Conservation (phyloP, 1,140 invertebrate genomes). For the Ostrea edulis region DNA sequence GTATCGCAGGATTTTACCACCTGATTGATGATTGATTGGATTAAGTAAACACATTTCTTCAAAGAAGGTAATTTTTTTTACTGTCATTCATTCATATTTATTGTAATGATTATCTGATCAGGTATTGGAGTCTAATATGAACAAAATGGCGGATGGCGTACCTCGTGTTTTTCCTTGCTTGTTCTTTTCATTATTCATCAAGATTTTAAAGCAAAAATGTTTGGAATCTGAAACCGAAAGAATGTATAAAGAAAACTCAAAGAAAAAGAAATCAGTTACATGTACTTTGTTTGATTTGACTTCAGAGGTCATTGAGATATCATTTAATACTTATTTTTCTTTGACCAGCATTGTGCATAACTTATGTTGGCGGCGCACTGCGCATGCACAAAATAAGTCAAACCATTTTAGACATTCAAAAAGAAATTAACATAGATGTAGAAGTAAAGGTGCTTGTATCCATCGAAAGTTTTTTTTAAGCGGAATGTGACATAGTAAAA, state of each 20-base stretch:
- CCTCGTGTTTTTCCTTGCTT: background rate
- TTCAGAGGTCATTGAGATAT: background rate
- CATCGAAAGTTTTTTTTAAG: constrained; percentile 24
- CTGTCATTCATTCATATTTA: background rate
- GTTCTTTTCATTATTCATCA: background rate
- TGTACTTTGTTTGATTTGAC: background rate
- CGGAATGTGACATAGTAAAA: constrained; percentile 16
- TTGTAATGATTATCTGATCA: constrained; percentile 12
- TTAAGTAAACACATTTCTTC: constrained; percentile 17
- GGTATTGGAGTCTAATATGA: constrained; percentile 1
- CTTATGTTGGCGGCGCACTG: constrained; percentile 16
- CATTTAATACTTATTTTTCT: constrained; percentile 4
- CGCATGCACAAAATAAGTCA: constrained; percentile 34
- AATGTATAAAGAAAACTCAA: background rate
- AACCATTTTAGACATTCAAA: constrained; percentile 30
- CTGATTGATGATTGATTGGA: constrained; percentile 24
- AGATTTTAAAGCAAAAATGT: background rate
- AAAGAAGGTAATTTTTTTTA: constrained; percentile 10
- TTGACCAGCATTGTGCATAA: constrained; percentile 31
- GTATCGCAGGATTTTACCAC: background rate
- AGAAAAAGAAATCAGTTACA: background rate
- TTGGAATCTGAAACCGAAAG: background rate
- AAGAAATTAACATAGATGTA: constrained; percentile 39
- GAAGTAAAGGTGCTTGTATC: constrained; percentile 37
- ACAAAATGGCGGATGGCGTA: constrained; percentile 27